These are phyloP conservation scores for Galaxias olidus DNA, from an alignment of 2,797 vertebrate species.

Conservation along the genomic window DNA sequence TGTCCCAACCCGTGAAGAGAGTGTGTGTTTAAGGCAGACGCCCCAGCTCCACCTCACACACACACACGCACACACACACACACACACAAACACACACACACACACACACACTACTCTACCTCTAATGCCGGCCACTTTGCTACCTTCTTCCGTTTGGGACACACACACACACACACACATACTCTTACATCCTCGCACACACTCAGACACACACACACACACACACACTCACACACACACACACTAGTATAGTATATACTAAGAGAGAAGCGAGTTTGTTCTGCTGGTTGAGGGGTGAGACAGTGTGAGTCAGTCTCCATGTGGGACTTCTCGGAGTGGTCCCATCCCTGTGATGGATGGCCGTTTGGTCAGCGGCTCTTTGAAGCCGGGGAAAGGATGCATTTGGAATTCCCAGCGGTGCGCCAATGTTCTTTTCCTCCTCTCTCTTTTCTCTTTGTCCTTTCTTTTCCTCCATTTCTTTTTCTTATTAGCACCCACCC, in stretches of 20 bases:
- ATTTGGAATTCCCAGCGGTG: constrained; percentile 38
- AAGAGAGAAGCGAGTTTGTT: constrained; percentile 24
- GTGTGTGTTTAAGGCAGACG: no score
- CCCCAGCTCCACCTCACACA: neutral
- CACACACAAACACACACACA: constrained; percentile 1
- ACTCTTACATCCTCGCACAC: neutral
- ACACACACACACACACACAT: constrained; percentile 7
- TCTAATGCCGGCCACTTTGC: no score
- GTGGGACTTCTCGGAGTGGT: constrained; percentile 53
- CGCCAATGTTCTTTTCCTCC: constrained; percentile 11
- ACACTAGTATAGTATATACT: constrained; percentile 13
- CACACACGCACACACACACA: neutral
- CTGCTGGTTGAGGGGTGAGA: constrained; percentile 43
- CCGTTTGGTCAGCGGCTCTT: constrained; percentile 44
- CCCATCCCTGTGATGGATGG: constrained; percentile 57
- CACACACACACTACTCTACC: neutral
- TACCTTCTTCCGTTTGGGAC: neutral
- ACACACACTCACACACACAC: constrained; percentile 22
- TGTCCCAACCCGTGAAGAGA: neutral
- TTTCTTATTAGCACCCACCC: neutral
- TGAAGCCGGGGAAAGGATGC: constrained; percentile 51
- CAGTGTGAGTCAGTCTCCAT: constrained; percentile 53
- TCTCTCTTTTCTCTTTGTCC: no score
- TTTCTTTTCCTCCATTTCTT: neutral
- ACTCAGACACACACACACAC: constrained; percentile 3